Base-by-base conservation (phyloP, 2,797 vertebrate species). In the Poecilia picta region DNA sequence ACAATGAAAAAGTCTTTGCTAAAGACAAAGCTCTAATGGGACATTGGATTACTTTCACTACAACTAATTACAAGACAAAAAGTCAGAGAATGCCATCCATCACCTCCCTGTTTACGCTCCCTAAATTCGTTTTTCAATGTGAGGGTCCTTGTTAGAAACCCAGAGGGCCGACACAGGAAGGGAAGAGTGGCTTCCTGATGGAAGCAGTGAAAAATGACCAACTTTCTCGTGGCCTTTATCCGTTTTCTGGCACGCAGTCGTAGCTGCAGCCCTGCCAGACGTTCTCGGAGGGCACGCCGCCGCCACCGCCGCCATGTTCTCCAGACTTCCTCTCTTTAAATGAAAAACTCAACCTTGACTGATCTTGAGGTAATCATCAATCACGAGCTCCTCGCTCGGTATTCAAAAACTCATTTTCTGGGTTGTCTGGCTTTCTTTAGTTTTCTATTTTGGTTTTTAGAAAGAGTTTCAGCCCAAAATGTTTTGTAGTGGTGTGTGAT, bases 41-140 rank as follows among this genome's bases (percentile, higher is more conserved):
- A 74, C 73, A 66, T 1, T 2, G 43, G 16, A 80, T 83, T 64
- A 66, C 51, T 83, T 87, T 89, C 90, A 87, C 88, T 88, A 78
- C 80, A 74, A 83, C 87, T 92, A 91, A 93, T 88, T 88, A 84
- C 78, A 73, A 89, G 84, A 87, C 79, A 88, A 88, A 83, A 84
- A 85, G 36, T 81, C 0, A 10, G 78, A 83, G 86, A 88, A 92
- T 85, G 82, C 87, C 87, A 90, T 90, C 88, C 79, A 83, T 92
- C 86, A 86, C 62, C 72, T 88, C 73, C 74, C 2, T 84, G 85
- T 91, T 90, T 88, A 86, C 82, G 76, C 87, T 85, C 57, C 72
- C 57, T 39, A n/a, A 15, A 55, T 85, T 85, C 73, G 77, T 87
- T 87, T 87, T 86, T 74, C 76, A 78, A 10, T 79, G 77, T 66